Base-by-base conservation (phyloP, 2,113 vertebrate species). In the Dicerorhinus sumatrensis region DNA sequence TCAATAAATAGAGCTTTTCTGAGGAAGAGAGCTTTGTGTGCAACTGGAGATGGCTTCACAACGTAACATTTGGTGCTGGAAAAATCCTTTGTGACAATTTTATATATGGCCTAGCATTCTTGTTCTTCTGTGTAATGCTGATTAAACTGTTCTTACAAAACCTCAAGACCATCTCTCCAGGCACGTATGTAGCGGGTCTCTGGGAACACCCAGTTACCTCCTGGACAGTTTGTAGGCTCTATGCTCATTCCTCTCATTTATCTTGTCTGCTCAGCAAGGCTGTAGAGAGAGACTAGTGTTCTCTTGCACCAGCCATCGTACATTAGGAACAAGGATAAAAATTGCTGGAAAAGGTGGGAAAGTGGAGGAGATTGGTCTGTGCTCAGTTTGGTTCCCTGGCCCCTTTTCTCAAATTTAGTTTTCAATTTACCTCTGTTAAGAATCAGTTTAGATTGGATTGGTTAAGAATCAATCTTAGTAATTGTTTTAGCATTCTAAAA, bases 131-230 rank as follows among this genome's bases (percentile, higher is more conserved):
- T 1, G 6, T 81, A 39, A 67, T 51, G 17, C 89, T 79, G 65
- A 87, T 94, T 27, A 83, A 72, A 93, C 70, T 73, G 54, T 73
- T 90, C 72, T 94, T 80, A 67, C n/a, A 82, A 83, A 94, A 82
- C 58, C 75, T 79, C 20, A 33, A 48, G 77, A 60, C 46, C 0
- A 8, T 18, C 70, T 80, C 56, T 39, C 42, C 29, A 77, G 51
- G 51, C 87, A 3, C 8, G 1, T 51, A 12, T 60, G 48, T 20
- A 39, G 18, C 18, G 5, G 11, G 67, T 94, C 79, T 77, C n/a
- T 62, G 75, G 69, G 23, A 46, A 46, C 27, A 69, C n/a, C n/a
- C 33, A 23, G 36, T 60, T 70, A 46, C 73, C 90, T 91, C 46
- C 39, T n/a, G 60, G 62, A 33, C 18, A 17, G 46, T 86, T 67